Percentiles rank a stretch among this genome's conserved stretches.
Evolutionary conservation across 1,140 invertebrate genomes (phyloP).

Genomic region (Brevipalpus yothersi): DNA sequence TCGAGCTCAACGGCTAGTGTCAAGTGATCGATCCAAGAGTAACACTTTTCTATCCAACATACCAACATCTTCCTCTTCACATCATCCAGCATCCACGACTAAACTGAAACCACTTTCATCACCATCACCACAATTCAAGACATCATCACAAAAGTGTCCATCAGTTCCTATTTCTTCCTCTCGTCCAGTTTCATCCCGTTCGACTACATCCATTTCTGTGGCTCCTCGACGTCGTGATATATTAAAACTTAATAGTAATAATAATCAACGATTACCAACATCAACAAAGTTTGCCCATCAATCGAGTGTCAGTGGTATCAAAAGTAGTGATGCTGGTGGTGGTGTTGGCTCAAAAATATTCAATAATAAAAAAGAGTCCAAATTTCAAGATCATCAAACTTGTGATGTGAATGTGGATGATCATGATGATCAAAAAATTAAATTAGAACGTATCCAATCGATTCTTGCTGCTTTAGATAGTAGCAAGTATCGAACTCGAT

Average conservation of each 20-base stretch:
- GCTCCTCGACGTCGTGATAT: neutral
- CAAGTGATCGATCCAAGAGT: neutral
- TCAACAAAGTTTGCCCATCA: neutral
- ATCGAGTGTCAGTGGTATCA: neutral
- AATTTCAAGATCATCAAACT: too few relatives aligned
- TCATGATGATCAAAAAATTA: too few relatives aligned
- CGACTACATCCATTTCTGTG: neutral
- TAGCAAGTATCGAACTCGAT: neutral
- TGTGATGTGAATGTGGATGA: too few relatives aligned
- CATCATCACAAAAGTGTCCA: neutral
- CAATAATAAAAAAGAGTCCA: too few relatives aligned
- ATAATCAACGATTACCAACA: neutral
- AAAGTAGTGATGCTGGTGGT: neutral
- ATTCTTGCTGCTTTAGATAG: neutral
- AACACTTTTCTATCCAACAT: neutral
- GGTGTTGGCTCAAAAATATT: too few relatives aligned
- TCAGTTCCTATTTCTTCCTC: neutral
- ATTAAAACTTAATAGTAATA: neutral
- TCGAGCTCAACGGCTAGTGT: neutral
- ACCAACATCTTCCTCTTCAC: neutral
- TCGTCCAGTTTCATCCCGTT: neutral
- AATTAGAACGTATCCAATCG: neutral
- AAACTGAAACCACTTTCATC: neutral
- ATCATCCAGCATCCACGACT: neutral
- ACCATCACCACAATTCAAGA: neutral